phyloP scores from a whole-genome alignment of 2,113 vertebrate genomes.

The Hystrix brachyura region DNA sequence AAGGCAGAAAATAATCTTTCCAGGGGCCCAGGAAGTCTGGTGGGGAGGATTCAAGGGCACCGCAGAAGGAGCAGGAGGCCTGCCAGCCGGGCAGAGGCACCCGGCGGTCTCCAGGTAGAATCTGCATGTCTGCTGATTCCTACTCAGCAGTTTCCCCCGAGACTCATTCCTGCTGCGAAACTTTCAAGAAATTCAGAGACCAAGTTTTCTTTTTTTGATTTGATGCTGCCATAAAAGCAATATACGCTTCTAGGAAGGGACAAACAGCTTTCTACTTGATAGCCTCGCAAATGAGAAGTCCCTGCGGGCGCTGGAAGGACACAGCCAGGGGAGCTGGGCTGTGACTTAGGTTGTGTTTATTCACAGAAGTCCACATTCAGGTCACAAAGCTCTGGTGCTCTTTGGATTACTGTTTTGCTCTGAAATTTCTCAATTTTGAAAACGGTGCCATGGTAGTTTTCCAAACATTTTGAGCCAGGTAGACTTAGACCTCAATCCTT shows the following conservation, averaged over 20 bases:
- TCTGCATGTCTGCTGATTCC: neutral
- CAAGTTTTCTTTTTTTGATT: neutral
- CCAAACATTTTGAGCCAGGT: neutral
- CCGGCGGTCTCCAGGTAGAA: neutral
- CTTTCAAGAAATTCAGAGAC: neutral
- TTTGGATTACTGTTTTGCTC: neutral
- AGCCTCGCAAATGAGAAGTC: neutral
- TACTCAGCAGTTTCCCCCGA: neutral
- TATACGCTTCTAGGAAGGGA: neutral
- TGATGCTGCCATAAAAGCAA: neutral
- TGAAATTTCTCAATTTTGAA: neutral
- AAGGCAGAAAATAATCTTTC: neutral
- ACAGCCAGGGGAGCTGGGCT: neutral
- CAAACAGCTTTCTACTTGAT: neutral
- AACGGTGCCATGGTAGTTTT: neutral
- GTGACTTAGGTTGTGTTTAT: neutral
- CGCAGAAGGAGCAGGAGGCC: neutral
- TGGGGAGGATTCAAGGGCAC: rapidly evolving
- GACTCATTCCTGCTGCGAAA: neutral
- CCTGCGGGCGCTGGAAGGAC: rapidly evolving
- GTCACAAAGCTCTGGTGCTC: rapidly evolving
- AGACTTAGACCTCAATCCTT: neutral
- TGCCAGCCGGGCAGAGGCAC: rapidly evolving
- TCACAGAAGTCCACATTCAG: neutral
- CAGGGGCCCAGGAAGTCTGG: no score